Percentiles rank a stretch among this genome's conserved stretches.
Conservation (phyloP, 2,113 vertebrate species). For the Antigone vipio region DNA sequence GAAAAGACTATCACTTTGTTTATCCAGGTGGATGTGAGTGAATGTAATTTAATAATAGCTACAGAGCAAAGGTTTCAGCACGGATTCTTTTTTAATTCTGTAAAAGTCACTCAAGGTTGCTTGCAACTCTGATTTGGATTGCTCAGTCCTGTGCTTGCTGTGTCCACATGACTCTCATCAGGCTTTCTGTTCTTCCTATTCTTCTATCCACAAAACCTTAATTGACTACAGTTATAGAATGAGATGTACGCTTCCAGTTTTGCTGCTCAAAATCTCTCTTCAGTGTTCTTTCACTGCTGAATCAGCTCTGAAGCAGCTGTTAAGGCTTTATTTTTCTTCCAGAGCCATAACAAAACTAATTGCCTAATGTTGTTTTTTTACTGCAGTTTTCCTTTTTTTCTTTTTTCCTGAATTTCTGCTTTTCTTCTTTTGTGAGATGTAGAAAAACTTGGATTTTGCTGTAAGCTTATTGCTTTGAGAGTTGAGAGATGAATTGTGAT, state of each 20-base stretch:
- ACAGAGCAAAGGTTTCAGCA: neutral
- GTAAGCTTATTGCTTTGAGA: neutral
- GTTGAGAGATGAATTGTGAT: neutral
- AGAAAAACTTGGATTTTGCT: neutral
- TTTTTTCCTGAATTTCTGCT: neutral
- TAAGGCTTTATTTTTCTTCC: neutral
- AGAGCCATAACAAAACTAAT: neutral
- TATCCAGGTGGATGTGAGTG: neutral
- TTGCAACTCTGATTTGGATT: neutral
- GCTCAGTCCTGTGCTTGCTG: neutral
- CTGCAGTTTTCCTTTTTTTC: neutral
- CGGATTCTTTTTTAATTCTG: neutral
- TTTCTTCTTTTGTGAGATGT: neutral
- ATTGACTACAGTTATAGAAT: neutral
- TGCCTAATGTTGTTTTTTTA: neutral
- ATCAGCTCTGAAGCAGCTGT: conserved; percentile 24
- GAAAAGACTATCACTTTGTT: neutral
- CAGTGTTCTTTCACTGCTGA: conserved; percentile 6
- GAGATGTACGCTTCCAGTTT: neutral
- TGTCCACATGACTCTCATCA: neutral
- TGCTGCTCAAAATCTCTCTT: neutral
- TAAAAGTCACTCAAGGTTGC: neutral
- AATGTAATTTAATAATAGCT: neutral
- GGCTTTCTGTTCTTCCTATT: neutral
- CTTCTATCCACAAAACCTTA: neutral